These are phyloP conservation scores for Acronicta psi DNA, from an alignment of 2,888 invertebrate species.

Conservation along the genomic window DNA sequence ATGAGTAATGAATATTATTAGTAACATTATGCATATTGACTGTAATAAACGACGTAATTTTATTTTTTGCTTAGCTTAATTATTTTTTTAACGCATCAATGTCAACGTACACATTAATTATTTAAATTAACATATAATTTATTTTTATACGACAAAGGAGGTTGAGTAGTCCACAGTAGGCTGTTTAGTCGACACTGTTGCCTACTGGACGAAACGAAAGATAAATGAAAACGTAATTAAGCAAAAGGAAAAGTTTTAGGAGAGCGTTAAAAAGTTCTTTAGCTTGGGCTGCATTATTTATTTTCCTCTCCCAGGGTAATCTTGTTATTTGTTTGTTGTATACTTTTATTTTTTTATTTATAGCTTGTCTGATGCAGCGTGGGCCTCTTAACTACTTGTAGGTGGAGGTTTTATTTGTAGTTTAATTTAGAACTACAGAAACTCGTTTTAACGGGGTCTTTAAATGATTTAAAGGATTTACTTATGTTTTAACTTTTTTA, in stretches of 20 bases:
- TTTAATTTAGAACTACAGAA: neutral
- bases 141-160: slow-evolving; percentile 49
- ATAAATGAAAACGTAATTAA: slow-evolving; percentile 87
- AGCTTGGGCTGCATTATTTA: slow-evolving; percentile 79
- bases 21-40: too few relatives aligned
- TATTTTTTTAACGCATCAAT: too few relatives aligned
- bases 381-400: slow-evolving; percentile 18
- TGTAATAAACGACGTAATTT: too few relatives aligned
- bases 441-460: neutral
- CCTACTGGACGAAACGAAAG: slow-evolving; percentile 71
- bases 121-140: slow-evolving; percentile 24
- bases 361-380: slow-evolving; percentile 54
- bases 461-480: too few relatives aligned
- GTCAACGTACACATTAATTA: too few relatives aligned
- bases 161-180: slow-evolving; percentile 52
- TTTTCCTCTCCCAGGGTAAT: slow-evolving; percentile 71
- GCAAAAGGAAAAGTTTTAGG: slow-evolving; percentile 80
- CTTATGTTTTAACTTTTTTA: too few relatives aligned
- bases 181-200: slow-evolving; percentile 53
- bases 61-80: too few relatives aligned
- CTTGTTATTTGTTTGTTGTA: slow-evolving; percentile 74
- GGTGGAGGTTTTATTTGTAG: slow-evolving; percentile 5
- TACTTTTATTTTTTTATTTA: slow-evolving; percentile 63
- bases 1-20: too few relatives aligned
- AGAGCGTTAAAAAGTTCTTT: slow-evolving; percentile 81